Percentiles rank a stretch among this genome's conserved stretches.
phyloP scores from a whole-genome alignment of 2,888 invertebrate species.

The Ypsolopha sequella region DNA sequence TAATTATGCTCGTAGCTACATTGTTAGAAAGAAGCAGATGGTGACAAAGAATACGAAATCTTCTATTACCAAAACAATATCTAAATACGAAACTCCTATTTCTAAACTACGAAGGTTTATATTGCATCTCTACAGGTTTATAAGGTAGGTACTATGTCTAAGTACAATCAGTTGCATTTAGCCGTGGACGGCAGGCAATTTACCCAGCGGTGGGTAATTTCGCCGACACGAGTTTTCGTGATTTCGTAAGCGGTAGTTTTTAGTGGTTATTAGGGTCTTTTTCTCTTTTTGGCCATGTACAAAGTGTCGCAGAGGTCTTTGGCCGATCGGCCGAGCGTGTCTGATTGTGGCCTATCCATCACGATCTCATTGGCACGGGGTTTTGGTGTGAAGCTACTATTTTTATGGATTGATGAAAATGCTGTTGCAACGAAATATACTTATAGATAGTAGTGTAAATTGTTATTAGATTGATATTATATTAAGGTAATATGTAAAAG shows the following conservation, averaged over 20 bases:
- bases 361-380: slow-evolving; percentile 5
- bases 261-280: slow-evolving; percentile 21
- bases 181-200: slow-evolving; percentile 24
- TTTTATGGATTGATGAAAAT: slow-evolving; percentile 4
- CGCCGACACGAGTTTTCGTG: slow-evolving; percentile 55
- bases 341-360: background rate
- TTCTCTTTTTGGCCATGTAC: slow-evolving; percentile 34
- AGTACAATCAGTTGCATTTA: background rate
- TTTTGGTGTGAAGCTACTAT: background rate
- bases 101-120: background rate
- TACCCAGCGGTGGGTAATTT: slow-evolving; percentile 37
- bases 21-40: background rate
- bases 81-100: background rate
- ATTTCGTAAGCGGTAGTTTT: slow-evolving; percentile 42
- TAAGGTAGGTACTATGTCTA: too few species aligned
- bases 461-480: too few species aligned
- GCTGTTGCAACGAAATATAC: too few species aligned
- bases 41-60: background rate
- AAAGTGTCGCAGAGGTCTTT: slow-evolving; percentile 43
- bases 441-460: too few species aligned
- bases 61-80: too few species aligned
- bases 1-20: slow-evolving; percentile 18
- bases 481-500: too few species aligned
- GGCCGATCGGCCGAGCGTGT: slow-evolving; percentile 31
- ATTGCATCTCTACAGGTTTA: background rate